Evolutionary conservation across 1,140 invertebrate genomes (phyloP).

Genomic region (Rhizoglyphus robini): DNA sequence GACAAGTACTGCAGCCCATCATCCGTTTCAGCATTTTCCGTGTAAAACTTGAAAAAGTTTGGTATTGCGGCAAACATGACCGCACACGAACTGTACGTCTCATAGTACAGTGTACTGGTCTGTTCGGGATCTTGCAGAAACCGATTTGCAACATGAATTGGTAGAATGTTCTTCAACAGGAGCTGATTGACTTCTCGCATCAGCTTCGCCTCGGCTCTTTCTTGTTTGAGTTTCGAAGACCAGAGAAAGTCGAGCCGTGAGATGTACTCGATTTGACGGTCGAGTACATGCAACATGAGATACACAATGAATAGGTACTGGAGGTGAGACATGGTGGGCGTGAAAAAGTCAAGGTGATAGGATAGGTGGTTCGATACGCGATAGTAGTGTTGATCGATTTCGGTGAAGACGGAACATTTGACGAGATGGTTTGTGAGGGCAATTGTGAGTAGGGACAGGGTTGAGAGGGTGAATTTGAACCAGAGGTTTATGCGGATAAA

Average conservation of each 20-base stretch:
- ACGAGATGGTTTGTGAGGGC: not conserved
- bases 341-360: slow-evolving; percentile 11
- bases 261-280: slow-evolving; percentile 74
- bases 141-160: slow-evolving; percentile 51
- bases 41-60: slow-evolving; percentile 55
- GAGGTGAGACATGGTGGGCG: slow-evolving; percentile 10
- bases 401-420: not conserved
- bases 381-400: not conserved
- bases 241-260: slow-evolving; percentile 68
- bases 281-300: slow-evolving; percentile 53
- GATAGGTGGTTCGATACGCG: not conserved
- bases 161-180: slow-evolving; percentile 66
- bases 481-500: slow-evolving; percentile 70
- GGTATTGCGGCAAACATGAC: slow-evolving; percentile 84
- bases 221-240: slow-evolving; percentile 64
- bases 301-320: slow-evolving; percentile 19
- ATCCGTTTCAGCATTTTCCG: slow-evolving; percentile 38
- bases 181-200: slow-evolving; percentile 65
- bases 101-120: slow-evolving; percentile 15
- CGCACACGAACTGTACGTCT: slow-evolving; percentile 56
- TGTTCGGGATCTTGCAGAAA: slow-evolving; percentile 21
- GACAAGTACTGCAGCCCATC: slow-evolving; percentile 50
- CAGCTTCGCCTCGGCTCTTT: slow-evolving; percentile 60
- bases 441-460: not conserved
- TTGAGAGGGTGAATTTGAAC: slow-evolving; percentile 56